phyloP scores from a whole-genome alignment of 2,113 vertebrate genomes.

The Ciconia stormi region DNA sequence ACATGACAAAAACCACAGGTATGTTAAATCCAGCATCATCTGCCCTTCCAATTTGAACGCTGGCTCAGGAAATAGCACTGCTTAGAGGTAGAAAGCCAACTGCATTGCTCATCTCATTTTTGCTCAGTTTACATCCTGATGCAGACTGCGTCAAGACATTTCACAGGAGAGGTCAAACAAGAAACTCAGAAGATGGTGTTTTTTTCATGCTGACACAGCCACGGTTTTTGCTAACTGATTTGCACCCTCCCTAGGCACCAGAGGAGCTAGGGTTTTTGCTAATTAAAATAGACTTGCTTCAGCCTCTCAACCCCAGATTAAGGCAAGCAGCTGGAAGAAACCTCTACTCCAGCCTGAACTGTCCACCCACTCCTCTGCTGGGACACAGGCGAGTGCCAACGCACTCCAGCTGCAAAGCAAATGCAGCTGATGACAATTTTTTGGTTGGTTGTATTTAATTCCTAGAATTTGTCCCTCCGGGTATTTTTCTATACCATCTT shows the following conservation, averaged over 20 bases:
- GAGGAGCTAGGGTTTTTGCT: not conserved
- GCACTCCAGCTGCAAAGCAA: not conserved
- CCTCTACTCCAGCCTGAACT: not conserved
- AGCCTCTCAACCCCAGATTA: not conserved
- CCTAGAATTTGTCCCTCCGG: not conserved
- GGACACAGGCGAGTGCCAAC: not conserved
- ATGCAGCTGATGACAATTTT: not conserved
- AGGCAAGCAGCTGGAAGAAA: not conserved
- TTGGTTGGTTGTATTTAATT: not conserved
- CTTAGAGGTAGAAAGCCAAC: not conserved
- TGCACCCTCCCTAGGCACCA: not conserved
- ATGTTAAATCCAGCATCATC: not conserved
- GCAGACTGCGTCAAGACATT: not conserved
- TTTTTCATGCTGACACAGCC: not conserved
- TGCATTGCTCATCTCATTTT: not conserved
- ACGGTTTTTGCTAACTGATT: not conserved
- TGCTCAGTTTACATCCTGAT: not conserved
- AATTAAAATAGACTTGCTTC: not conserved
- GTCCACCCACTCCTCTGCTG: not conserved
- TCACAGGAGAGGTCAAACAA: not conserved
- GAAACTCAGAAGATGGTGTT: not conserved
- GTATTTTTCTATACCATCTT: not conserved
- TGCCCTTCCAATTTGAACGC: not conserved
- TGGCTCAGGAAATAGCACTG: not conserved
- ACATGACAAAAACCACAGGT: not conserved